These are phyloP conservation scores for Glomeris maerens DNA, from an alignment of 1,140 invertebrate genomes.

Conservation along the genomic window DNA sequence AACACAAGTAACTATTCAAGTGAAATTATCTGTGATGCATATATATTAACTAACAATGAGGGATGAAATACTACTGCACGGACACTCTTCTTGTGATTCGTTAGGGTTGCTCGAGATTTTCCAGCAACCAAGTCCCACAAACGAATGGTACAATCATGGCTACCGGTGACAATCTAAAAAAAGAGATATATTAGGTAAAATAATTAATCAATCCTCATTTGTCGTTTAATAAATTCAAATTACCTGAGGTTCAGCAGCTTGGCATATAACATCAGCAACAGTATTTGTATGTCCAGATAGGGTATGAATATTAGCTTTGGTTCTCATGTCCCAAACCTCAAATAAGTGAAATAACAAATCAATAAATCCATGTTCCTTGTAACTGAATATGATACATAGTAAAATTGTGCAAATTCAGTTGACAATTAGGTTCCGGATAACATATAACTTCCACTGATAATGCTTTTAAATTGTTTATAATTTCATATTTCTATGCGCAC, in stretches of 20 bases:
- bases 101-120: slow-evolving; percentile 84
- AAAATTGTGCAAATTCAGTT: no score
- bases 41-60: slow-evolving; percentile 47
- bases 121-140: slow-evolving; percentile 96
- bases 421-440: no score
- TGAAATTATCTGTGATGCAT: slow-evolving; percentile 8
- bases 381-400: no score
- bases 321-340: slow-evolving; percentile 87
- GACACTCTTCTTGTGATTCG: slow-evolving; percentile 98
- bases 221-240: no score
- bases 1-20: slow-evolving; percentile 2
- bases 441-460: no score
- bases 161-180: slow-evolving; percentile 45
- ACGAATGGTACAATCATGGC: slow-evolving; percentile 59
- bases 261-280: slow-evolving; percentile 82
- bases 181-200: slow-evolving; percentile 11
- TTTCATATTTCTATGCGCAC: slow-evolving; percentile 1
- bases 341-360: slow-evolving; percentile 12
- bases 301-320: slow-evolving; percentile 95
- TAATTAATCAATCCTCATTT: slow-evolving; percentile 9
- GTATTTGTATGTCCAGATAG: slow-evolving; percentile 95
- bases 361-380: no score
- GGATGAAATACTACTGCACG: slow-evolving; percentile 83
- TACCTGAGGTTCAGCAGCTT: slow-evolving; percentile 84
- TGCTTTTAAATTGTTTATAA: no score